Evolutionary conservation across 1,140 invertebrate species (phyloP).

Genomic region (Lamellibrachia luymesi): DNA sequence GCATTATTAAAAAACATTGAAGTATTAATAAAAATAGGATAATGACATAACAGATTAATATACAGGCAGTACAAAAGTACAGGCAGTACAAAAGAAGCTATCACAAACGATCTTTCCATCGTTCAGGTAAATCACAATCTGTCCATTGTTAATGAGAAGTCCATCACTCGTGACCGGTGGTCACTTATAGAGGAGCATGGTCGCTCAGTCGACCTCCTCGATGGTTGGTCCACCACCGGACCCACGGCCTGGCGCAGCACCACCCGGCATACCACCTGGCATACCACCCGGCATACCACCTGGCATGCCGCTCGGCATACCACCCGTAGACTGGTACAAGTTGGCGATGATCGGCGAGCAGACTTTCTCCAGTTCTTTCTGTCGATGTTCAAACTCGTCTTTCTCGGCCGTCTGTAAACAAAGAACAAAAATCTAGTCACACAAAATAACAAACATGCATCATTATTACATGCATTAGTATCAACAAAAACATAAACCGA

Average conservation of each 20-base stretch:
- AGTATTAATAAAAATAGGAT: too few species aligned
- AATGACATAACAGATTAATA: background rate
- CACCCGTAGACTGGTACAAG: slow-evolving; percentile 30
- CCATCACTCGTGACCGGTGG: background rate
- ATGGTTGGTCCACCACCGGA: background rate
- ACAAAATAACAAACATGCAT: background rate
- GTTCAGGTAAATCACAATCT: background rate
- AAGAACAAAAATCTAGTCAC: background rate
- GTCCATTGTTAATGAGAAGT: background rate
- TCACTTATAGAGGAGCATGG: background rate
- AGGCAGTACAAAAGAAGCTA: background rate
- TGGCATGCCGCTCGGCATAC: slow-evolving; percentile 33
- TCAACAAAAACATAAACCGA: background rate
- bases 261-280: background rate
- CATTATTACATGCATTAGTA: background rate
- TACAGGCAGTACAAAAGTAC: background rate
- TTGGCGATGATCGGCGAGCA: slow-evolving; percentile 50
- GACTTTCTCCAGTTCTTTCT: slow-evolving; percentile 55
- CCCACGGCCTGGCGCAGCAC: background rate
- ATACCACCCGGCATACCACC: background rate
- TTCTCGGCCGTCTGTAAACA: slow-evolving; percentile 43
- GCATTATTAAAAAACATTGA: background rate
- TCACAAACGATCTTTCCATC: background rate
- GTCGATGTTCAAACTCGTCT: slow-evolving; percentile 54
- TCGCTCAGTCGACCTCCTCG: background rate